phyloP scores from a whole-genome alignment of 2,888 invertebrate genomes.

The Sympetrum striolatum region DNA sequence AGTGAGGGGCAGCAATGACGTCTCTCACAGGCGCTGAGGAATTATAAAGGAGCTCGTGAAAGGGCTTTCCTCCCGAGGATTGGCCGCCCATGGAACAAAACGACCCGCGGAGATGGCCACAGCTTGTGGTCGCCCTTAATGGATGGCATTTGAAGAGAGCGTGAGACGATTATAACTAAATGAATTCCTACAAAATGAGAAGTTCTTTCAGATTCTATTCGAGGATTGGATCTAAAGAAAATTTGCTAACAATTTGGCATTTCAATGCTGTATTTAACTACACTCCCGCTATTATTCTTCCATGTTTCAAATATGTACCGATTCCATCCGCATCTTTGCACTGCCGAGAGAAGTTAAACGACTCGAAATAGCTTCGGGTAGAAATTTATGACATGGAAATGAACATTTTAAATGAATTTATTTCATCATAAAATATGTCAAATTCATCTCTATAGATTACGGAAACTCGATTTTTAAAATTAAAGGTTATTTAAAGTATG shows the following conservation, averaged over 20 bases:
- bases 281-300: too few relatives aligned
- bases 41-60: background rate
- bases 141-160: background rate
- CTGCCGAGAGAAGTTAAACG: too few relatives aligned
- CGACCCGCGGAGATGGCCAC: background rate
- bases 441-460: too few relatives aligned
- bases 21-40: background rate
- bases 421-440: too few relatives aligned
- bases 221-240: background rate
- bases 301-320: too few relatives aligned
- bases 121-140: background rate
- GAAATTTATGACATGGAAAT: too few relatives aligned
- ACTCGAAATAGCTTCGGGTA: too few relatives aligned
- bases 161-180: background rate
- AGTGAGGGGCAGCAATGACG: background rate
- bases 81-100: background rate
- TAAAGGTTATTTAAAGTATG: too few relatives aligned
- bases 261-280: background rate
- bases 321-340: too few relatives aligned
- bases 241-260: background rate
- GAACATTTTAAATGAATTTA: too few relatives aligned
- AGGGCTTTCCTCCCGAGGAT: background rate
- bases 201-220: background rate
- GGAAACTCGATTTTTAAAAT: too few relatives aligned
- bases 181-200: background rate